phyloP scores from a whole-genome alignment of 2,113 vertebrate genomes.

The Dinomys branickii region DNA sequence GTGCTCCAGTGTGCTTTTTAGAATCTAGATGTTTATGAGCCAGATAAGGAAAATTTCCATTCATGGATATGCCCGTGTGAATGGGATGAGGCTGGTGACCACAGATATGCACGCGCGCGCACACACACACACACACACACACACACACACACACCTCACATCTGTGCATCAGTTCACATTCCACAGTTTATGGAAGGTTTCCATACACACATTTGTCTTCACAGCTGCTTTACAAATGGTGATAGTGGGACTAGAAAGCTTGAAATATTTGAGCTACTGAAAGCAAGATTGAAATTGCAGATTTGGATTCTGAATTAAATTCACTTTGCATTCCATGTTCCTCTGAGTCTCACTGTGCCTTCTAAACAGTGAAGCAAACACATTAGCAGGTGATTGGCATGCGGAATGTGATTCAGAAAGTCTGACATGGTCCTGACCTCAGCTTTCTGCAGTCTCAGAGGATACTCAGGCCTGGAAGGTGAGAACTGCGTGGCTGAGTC shows the following conservation, averaged over 20 bases:
- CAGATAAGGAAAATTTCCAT: neutral
- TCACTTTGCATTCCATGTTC: neutral
- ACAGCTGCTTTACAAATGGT: constrained; percentile 41
- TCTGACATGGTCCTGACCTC: neutral
- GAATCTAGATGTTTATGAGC: neutral
- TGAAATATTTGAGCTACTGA: neutral
- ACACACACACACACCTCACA: neutral
- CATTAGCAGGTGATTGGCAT: neutral
- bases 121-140: neutral
- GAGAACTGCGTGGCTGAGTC: neutral
- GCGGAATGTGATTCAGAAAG: neutral
- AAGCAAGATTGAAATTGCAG: constrained; percentile 23
- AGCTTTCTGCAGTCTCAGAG: neutral
- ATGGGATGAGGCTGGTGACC: neutral
- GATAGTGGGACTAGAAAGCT: neutral
- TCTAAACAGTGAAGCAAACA: constrained; percentile 29
- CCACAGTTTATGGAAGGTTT: constrained; percentile 32
- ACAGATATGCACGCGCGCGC: neutral
- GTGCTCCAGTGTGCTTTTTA: neutral
- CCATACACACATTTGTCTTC: neutral
- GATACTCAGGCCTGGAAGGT: neutral
- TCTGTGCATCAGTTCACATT: neutral
- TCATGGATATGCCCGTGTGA: neutral
- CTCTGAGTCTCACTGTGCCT: neutral
- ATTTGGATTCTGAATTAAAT: neutral